These are phyloP conservation scores for Pangasius djambal DNA, from an alignment of 2,797 vertebrate genomes.

Conservation along the genomic window DNA sequence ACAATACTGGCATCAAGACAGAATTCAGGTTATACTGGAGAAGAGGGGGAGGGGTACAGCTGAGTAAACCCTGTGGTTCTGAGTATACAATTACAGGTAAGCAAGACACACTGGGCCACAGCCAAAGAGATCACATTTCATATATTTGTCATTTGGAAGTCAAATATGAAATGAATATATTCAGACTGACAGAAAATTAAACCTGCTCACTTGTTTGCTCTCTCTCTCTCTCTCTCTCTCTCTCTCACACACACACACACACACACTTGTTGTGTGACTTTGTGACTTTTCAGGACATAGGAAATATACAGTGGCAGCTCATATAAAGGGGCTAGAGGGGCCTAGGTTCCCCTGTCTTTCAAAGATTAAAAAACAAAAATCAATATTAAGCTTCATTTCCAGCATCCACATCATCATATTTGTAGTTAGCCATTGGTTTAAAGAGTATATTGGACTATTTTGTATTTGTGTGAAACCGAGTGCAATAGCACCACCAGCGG, in stretches of 20 bases:
- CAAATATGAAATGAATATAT: constrained; percentile 31
- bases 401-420: not conserved
- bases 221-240: not conserved
- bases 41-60: constrained; percentile 23
- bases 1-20: constrained; percentile 40
- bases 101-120: constrained; percentile 27
- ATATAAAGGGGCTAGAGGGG: not conserved
- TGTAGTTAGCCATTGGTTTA: not conserved
- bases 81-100: constrained; percentile 58
- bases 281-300: not conserved
- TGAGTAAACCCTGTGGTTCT: constrained; percentile 41
- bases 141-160: constrained; percentile 40
- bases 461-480: not conserved
- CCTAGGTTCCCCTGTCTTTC: not conserved
- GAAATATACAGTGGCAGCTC: not conserved
- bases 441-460: not conserved
- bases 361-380: not conserved
- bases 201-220: not conserved
- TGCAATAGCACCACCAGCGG: not conserved
- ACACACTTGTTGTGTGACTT: not conserved
- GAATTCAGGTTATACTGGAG: constrained; percentile 28
- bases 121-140: constrained; percentile 44
- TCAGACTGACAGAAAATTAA: constrained; percentile 30
- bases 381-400: not conserved
- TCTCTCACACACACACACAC: not conserved